Percentiles rank a stretch among this genome's conserved stretches.
These are phyloP conservation scores for Drosophila trapezifrons DNA, from an alignment of 1,140 invertebrate species.

Conservation along the genomic window DNA sequence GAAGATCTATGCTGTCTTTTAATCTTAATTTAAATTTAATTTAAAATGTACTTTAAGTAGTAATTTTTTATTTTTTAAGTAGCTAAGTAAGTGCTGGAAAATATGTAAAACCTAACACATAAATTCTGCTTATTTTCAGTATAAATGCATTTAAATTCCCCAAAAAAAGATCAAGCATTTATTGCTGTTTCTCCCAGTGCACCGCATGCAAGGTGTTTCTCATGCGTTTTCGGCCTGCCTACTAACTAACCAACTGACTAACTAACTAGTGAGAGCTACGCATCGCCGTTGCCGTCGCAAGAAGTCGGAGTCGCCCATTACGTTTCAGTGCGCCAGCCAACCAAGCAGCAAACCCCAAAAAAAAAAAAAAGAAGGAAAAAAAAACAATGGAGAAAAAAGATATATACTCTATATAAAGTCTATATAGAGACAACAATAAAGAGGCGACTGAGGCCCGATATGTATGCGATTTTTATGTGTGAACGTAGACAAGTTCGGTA, in stretches of 20 bases:
- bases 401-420: conserved; percentile 5
- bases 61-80: no score
- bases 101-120: no score
- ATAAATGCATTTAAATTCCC: no score
- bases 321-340: conserved; percentile 78
- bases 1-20: no score
- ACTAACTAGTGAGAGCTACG: conserved; percentile 40
- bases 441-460: conserved; percentile 46
- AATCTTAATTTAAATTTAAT: no score
- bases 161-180: no score
- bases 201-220: conserved; percentile 30
- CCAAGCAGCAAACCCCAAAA: conserved; percentile 71
- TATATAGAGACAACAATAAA: conserved; percentile 33
- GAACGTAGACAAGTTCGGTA: conserved; percentile 80
- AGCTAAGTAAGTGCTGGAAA: no score
- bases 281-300: conserved; percentile 29
- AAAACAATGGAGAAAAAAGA: conserved; percentile 9
- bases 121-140: background rate
- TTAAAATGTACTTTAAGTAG: no score
- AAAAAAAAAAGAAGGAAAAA: conserved; percentile 6
- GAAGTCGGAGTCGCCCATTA: conserved; percentile 74
- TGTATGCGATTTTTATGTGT: conserved; percentile 82
- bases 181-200: conserved; percentile 22
- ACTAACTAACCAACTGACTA: conserved; percentile 20
- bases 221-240: conserved; percentile 21